These are phyloP conservation scores for Leptoteleia sp. DNA, from an alignment of 1,140 invertebrate species.

Conservation along the genomic window DNA sequence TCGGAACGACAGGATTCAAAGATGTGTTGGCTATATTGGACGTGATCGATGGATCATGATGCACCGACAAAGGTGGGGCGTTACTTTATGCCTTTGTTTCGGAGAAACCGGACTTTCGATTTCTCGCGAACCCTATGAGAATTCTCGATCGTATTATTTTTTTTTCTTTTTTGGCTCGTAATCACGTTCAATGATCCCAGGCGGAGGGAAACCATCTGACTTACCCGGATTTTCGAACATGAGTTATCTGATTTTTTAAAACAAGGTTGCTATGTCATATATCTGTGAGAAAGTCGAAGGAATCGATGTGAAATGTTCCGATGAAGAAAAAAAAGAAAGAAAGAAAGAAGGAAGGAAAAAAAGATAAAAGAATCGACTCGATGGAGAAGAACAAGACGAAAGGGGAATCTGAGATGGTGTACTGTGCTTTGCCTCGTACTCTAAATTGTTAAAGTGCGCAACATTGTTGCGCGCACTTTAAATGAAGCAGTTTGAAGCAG, in stretches of 20 bases:
- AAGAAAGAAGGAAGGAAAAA: neutral
- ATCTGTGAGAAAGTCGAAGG: conserved; percentile 56
- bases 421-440: too few relatives aligned
- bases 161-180: conserved; percentile 25
- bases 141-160: conserved; percentile 43
- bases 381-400: conserved; percentile 10
- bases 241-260: conserved; percentile 59
- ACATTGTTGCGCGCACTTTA: conserved; percentile 18
- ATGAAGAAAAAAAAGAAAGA: conserved; percentile 14
- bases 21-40: conserved; percentile 61
- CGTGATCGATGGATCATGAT: conserved; percentile 67
- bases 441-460: too few relatives aligned
- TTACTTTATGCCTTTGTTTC: conserved; percentile 56
- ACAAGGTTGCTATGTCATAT: conserved; percentile 59
- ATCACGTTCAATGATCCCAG: conserved; percentile 50
- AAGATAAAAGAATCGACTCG: too few relatives aligned
- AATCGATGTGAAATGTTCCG: conserved; percentile 46
- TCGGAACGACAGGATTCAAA: conserved; percentile 69
- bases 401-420: conserved; percentile 19
- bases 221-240: conserved; percentile 60
- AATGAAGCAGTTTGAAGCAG: conserved; percentile 27
- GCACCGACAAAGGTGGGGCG: conserved; percentile 55
- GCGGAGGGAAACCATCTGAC: conserved; percentile 40
- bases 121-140: conserved; percentile 67
- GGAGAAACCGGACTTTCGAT: conserved; percentile 74